Evolutionary conservation across 2,113 vertebrate species (phyloP), one percentile per base, ranked within the genome.

Genomic region (Cynopterus brachyotis): DNA sequence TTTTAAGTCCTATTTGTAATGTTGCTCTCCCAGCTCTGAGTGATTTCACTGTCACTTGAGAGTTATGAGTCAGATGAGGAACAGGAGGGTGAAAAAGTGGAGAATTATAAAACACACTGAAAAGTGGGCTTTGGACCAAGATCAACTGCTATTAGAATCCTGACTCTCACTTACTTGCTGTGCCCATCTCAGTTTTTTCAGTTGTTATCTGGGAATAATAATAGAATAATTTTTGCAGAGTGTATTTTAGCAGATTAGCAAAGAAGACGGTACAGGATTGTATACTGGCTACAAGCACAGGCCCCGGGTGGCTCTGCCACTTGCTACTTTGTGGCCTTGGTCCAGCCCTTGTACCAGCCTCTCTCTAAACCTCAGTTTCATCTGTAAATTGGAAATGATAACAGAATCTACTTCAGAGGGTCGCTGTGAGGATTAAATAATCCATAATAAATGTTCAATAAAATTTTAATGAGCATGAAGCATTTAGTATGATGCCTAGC

Each of bases 1-100:
- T 92, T 91, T 75, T 83, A 95, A 96, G 86, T 75, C 24, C 64
- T 83, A 17, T 32, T 83, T 91, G 80, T 81, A 53, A 30, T 15
- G 55, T 70, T 7, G 6, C 79, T 62, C 55, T 81, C 30, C 55
- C 59, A 60, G 45, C 70, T 84, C 57, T 53, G 80, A 92, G 73
- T 30, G 20, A 69, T 50, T 69, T 42, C 75, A 24, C 45, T 83
- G 96, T 55, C 69, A 45, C 40, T 70, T 66, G 47, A 93, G 78
- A 85, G 72, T 45, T 60, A 53, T 17, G 72, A 40, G 22, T 57
- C 86, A 89, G 66, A 60, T 7, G 35, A n/a, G 67, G 57, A 87
- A 73, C 0, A 0, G n/a, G 42, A 87, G 47, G 9, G 47, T 11
- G 70, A 75, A 16, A 37, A 70, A 50, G 17, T 79, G 15, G 76